These are phyloP conservation scores for Lepidocyrtoides sp. DNA, from an alignment of 2,888 invertebrate species.

Conservation along the genomic window DNA sequence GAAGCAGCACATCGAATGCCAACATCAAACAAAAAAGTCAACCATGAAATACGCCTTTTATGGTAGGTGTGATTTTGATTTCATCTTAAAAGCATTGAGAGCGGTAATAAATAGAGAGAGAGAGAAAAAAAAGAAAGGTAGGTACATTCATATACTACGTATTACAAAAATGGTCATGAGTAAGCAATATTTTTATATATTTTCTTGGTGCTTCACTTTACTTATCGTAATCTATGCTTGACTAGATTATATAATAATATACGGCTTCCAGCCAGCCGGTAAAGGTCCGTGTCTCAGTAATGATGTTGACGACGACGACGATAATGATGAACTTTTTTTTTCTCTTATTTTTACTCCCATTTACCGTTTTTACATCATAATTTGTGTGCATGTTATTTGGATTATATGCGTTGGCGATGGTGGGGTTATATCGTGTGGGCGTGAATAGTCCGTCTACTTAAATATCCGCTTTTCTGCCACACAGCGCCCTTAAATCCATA, in stretches of 20 bases:
- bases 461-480: conserved; percentile 26
- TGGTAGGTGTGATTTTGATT: conserved; percentile 67
- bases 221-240: not conserved
- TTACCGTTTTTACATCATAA: conserved; percentile 43
- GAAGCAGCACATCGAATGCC: not conserved
- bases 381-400: conserved; percentile 23
- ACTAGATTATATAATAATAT: not conserved
- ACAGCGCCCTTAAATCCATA: not conserved
- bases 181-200: conserved; percentile 46
- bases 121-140: not conserved
- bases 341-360: conserved; percentile 9
- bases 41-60: conserved; percentile 52
- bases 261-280: conserved; percentile 35
- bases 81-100: conserved; percentile 60
- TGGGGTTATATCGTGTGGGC: conserved; percentile 22
- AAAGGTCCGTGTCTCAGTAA: conserved; percentile 1
- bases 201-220: conserved; percentile 44
- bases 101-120: conserved; percentile 33
- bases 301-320: conserved; percentile 30
- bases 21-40: conserved; percentile 44
- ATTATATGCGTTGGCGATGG: conserved; percentile 17
- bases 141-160: not conserved
- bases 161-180: conserved; percentile 28
- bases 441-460: conserved; percentile 9
- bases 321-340: conserved; percentile 43